Base-by-base conservation (phyloP, 2,888 invertebrate genomes). In the Nymphalis urticae region DNA sequence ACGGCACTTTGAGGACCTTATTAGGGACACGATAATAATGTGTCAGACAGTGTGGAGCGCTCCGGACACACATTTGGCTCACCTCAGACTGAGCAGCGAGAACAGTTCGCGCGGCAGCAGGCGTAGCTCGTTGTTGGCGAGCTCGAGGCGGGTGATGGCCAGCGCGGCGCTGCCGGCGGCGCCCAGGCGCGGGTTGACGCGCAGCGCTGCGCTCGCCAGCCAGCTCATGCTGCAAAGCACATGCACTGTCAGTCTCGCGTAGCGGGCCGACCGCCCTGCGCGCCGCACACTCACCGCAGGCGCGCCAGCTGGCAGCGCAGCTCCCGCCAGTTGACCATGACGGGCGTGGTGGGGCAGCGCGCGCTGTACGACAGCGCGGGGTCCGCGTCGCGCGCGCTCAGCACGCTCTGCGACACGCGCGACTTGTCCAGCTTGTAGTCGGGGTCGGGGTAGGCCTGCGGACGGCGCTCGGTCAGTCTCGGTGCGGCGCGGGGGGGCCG, bases 401-500 rank as follows among this genome's bases (percentile, higher is more conserved):
- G 85, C 74, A 95, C 93, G 24, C 93, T 92, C 78, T 95, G 95
- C 0, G 95, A 95, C 87, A 98, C 95, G 1, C 95, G 95, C 75
- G 97, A 96, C 84, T 97, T 97, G 89, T 98, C 98, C 61, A 99
- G 95, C 87, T 97, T 97, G 86, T 96, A 97, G 80, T 99, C 98
- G 0, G 97, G 96, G 88, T 99, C 99, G 0, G 97, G 95, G 86
- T 97, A 96, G 0, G 97, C 97, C 94, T 95, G 84, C 0, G 19
- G 19, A 42, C 50, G 36, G 42, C 42, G 42, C 42, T 42, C 42
- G 42, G 42, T 42, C 42, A 42, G 42, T 42, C 3, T 13, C 13
- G 13, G 42, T 13, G 10, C 42, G 42, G 42, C 1, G 2, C 9
- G 36, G 9, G 36, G 0, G 0, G 2, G 2, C 10, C 2, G 36